These are phyloP conservation scores for Dinothrombium tinctorium DNA, from an alignment of 1,140 invertebrate genomes.

Conservation along the genomic window DNA sequence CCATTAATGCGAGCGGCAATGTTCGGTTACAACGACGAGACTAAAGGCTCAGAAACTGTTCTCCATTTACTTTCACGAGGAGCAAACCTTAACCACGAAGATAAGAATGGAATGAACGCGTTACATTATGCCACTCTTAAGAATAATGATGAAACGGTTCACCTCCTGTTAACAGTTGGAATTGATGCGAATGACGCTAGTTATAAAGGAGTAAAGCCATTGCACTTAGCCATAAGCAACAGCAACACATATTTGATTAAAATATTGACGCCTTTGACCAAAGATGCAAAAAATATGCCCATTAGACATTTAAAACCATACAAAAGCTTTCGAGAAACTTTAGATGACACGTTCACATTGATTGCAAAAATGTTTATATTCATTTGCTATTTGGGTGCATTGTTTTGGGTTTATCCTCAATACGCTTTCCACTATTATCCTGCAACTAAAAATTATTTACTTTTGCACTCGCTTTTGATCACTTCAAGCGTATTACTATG, in stretches of 20 bases:
- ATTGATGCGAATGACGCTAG: not conserved
- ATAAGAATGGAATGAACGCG: not conserved
- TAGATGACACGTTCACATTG: not conserved
- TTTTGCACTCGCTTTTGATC: not conserved
- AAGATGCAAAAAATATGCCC: not conserved
- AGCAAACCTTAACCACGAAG: not conserved
- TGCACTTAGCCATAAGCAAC: constrained; percentile 1
- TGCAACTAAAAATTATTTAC: not conserved
- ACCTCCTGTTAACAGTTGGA: constrained; percentile 2
- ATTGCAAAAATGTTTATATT: not conserved
- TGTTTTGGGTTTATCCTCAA: constrained; percentile 4
- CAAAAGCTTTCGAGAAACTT: too few relatives aligned
- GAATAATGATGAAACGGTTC: not conserved
- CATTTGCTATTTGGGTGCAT: not conserved
- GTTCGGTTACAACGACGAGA: not conserved
- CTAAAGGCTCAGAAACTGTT: not conserved
- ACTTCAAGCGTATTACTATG: not conserved
- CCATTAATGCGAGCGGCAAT: not conserved
- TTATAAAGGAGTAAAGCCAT: not conserved
- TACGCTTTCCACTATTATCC: not conserved
- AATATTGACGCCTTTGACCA: not conserved
- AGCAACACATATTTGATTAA: not conserved
- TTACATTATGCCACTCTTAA: not conserved
- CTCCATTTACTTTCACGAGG: constrained; percentile 1
- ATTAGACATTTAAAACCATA: not conserved